Base-by-base conservation (phyloP, 2,888 invertebrate genomes). In the Dendrolimus pini region DNA sequence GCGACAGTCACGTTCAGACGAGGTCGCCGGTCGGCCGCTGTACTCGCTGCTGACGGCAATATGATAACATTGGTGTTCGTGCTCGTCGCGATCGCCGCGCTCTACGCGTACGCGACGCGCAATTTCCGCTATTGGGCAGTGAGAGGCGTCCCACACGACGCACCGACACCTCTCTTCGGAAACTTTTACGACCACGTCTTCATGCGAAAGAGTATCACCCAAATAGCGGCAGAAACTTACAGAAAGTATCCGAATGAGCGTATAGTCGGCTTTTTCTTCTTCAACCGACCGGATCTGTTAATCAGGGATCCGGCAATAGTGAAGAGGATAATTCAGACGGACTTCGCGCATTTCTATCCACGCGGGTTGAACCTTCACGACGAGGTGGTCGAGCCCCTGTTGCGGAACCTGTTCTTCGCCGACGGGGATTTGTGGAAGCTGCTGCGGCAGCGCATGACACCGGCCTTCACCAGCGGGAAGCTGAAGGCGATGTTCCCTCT, bases 371-470 rank as follows among this genome's bases (percentile, higher is more conserved):
- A 72, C 56, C 65, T 70, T 1, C 64, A 74, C 54, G 70, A 74
- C 55, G 71, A 66, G 0, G 73, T 72, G 2, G 70, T 82, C 7
- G 82, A 85, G 56, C 82, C 82, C 2, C 62, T 85, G 61, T 56
- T 82, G 60, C 72, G 73, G 1, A 85, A 83, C 61, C 57, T 85
- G 55, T 84, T 85, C 58, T 78, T 82, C 56, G 80, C 80, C 13
- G 84, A 82, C 58, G 83, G 84, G 68, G 85, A 85, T 84, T 84
- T 61, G 83, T 82, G 12, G 71, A 85, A 14, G 14, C 14, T 14
- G 14, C 14, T 14, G 14, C 14, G 14, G 14, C 14, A 14, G 14
- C 14, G 14, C 14, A 14, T 14, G 14, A 14, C 14, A 14, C 14
- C 14, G 14, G 14, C 14, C 14, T 14, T 14, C 14, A 14, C 14